Evolutionary conservation across 2,888 invertebrate genomes (phyloP).

Genomic region (Heliconius erato): DNA sequence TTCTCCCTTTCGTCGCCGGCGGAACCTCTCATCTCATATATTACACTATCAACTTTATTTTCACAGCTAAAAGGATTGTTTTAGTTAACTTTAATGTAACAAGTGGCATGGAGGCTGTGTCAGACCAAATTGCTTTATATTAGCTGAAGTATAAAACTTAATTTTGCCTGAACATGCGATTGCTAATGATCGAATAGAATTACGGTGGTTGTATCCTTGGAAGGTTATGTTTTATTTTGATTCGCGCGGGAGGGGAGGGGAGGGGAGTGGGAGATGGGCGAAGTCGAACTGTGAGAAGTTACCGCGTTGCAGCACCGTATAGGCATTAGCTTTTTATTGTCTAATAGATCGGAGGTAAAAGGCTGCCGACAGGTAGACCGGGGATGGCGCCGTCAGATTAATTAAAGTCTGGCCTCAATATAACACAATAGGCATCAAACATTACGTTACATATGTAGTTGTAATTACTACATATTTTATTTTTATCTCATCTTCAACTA

Average conservation of each 20-base stretch:
- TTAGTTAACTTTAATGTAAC: background rate
- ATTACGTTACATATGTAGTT: constrained; percentile 1
- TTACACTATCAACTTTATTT: constrained; percentile 60
- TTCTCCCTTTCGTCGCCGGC: constrained; percentile 68
- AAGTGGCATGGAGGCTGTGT: constrained; percentile 28
- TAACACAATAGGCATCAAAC: constrained; percentile 24
- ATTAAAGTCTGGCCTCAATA: constrained; percentile 75
- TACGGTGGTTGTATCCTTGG: constrained; percentile 84
- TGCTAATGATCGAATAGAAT: constrained; percentile 70
- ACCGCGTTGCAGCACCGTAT: constrained; percentile 72
- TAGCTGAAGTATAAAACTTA: constrained; percentile 56
- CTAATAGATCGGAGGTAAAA: constrained; percentile 82
- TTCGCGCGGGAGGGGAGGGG: constrained; percentile 57
- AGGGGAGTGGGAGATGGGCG: constrained; percentile 57
- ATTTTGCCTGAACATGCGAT: constrained; percentile 57
- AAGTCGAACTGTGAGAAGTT: constrained; percentile 80
- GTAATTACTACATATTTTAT: constrained; percentile 2
- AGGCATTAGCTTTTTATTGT: constrained; percentile 81
- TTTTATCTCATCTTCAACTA: background rate
- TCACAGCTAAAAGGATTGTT: constrained; percentile 52
- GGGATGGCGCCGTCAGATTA: constrained; percentile 80
- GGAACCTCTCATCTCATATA: constrained; percentile 61
- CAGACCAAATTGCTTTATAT: constrained; percentile 58
- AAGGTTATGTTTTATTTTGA: constrained; percentile 83
- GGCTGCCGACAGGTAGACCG: constrained; percentile 80